These are phyloP conservation scores for Casuarius casuarius DNA, from an alignment of 2,113 vertebrate genomes.

Conservation along the genomic window DNA sequence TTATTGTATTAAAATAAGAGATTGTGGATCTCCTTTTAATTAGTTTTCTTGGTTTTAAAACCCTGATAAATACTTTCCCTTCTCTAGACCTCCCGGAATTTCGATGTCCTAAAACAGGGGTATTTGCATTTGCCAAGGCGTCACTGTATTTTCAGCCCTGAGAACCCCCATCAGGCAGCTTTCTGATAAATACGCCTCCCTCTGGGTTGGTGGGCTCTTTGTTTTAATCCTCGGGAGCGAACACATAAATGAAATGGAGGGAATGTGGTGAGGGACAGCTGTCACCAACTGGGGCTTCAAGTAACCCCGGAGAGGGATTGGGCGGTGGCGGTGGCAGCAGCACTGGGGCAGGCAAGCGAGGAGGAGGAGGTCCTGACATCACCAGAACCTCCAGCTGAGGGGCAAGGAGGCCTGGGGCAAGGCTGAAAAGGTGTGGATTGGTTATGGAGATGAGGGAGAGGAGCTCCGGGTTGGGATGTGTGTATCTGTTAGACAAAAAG, in stretches of 20 bases:
- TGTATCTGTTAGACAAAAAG: background rate
- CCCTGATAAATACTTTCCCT: background rate
- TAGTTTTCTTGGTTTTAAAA: background rate
- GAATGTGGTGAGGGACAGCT: too few species aligned
- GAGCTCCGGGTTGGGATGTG: background rate
- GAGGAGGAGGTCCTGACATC: background rate
- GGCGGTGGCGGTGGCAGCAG: background rate
- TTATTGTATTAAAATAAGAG: background rate
- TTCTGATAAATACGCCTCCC: too few species aligned
- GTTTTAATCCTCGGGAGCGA: too few species aligned
- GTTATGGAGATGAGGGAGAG: background rate
- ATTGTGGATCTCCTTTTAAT: background rate
- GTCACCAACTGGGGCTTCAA: too few species aligned
- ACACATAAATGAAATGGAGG: too few species aligned
- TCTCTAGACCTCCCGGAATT: background rate
- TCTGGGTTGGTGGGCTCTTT: too few species aligned
- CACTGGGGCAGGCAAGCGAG: background rate
- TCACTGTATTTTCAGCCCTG: too few species aligned
- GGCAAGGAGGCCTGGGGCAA: background rate
- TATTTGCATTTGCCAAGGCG: too few species aligned
- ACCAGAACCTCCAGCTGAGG: background rate
- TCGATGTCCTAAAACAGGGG: too few species aligned
- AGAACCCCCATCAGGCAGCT: too few species aligned
- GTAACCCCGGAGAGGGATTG: too few species aligned
- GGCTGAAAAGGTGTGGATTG: background rate